phyloP scores from a whole-genome alignment of 2,113 vertebrate species.

The Oreochromis niloticus region DNA sequence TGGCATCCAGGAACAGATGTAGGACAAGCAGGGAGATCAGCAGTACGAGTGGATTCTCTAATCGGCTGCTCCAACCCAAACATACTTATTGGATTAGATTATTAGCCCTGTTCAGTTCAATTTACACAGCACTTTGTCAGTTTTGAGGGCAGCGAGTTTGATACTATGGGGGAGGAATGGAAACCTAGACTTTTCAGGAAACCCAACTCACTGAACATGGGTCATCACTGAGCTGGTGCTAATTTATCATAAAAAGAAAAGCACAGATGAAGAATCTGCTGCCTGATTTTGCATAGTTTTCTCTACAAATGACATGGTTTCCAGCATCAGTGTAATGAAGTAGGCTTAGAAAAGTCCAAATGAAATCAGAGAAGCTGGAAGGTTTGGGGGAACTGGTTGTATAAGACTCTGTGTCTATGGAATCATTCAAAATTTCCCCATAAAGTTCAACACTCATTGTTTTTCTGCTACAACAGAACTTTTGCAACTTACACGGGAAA shows the following conservation, averaged over 20 bases:
- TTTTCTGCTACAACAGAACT: background rate
- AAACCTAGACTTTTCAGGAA: background rate
- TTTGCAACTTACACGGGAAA: background rate
- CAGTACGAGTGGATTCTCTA: background rate
- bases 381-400: background rate
- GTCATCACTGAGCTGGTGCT: background rate
- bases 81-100: background rate
- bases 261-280: background rate
- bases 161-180: background rate
- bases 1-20: slow-evolving; percentile 44
- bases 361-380: background rate
- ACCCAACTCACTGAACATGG: background rate
- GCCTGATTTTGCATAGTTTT: background rate
- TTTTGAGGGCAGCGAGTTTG: background rate
- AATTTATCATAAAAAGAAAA: background rate
- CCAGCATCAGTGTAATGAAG: background rate
- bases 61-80: background rate
- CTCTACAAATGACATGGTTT: background rate
- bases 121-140: background rate
- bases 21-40: slow-evolving; percentile 31
- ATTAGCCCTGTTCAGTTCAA: background rate
- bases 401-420: background rate
- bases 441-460: background rate
- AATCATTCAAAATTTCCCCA: background rate
- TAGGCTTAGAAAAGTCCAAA: background rate